phyloP scores from a whole-genome alignment of 1,140 invertebrate species.

The Drosophila tropicalis region DNA sequence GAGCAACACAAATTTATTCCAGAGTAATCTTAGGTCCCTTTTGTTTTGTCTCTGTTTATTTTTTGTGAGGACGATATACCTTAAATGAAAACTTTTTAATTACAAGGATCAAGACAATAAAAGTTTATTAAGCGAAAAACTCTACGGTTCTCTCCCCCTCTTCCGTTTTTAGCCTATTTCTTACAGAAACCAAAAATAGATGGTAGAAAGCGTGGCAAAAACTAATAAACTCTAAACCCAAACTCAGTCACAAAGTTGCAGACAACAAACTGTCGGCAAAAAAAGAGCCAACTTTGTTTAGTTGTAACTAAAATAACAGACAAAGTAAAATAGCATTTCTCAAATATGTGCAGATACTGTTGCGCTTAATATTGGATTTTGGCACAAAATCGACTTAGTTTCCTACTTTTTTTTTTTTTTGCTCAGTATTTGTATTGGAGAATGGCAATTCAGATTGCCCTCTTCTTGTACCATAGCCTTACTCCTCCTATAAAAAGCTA shows the following conservation, averaged over 20 bases:
- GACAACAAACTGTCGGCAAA: conserved; percentile 44
- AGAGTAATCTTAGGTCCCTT: no score
- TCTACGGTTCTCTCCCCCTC: neutral
- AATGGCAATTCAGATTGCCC: conserved; percentile 63
- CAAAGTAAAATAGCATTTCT: neutral
- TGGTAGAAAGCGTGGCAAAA: conserved; percentile 44
- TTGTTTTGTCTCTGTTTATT: conserved; percentile 10
- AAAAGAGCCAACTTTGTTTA: conserved; percentile 40
- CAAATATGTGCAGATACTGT: conserved; percentile 35
- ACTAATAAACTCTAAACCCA: conserved; percentile 58
- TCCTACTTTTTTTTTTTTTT: conserved; percentile 10
- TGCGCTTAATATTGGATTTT: conserved; percentile 53
- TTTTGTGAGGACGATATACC: conserved; percentile 21
- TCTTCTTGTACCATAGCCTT: neutral
- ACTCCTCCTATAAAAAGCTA: conserved; percentile 28
- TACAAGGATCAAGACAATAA: conserved; percentile 75
- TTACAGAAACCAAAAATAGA: conserved; percentile 41
- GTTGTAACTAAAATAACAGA: conserved; percentile 40
- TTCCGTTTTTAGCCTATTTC: conserved; percentile 12
- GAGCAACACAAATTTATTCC: no score
- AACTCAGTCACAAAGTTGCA: conserved; percentile 41
- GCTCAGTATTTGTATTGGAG: conserved; percentile 36
- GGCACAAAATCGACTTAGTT: conserved; percentile 29
- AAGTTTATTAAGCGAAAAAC: conserved; percentile 74
- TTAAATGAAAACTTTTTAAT: conserved; percentile 75